phyloP scores from a whole-genome alignment of 1,140 invertebrate species.

The Glomeris maerens region DNA sequence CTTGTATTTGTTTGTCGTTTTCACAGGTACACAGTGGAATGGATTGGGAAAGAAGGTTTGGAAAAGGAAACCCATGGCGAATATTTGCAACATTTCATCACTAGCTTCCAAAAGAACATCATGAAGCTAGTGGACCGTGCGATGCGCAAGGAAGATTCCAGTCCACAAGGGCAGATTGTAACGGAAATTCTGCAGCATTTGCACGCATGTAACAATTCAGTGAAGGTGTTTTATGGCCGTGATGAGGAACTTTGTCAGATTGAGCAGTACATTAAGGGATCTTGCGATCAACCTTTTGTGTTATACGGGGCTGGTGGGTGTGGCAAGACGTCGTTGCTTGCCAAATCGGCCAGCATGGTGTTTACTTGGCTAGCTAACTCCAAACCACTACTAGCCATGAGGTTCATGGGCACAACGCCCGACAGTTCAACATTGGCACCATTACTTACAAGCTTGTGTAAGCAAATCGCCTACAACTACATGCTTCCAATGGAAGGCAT shows the following conservation, averaged over 20 bases:
- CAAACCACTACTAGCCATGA: constrained; percentile 70
- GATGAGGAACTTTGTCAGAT: constrained; percentile 72
- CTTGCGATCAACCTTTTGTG: constrained; percentile 72
- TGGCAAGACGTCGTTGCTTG: constrained; percentile 89
- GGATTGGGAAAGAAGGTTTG: constrained; percentile 89
- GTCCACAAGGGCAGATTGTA: constrained; percentile 81
- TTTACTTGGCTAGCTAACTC: constrained; percentile 29
- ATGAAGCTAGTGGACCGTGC: constrained; percentile 81
- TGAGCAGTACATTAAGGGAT: constrained; percentile 69
- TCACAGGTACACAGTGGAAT: constrained; percentile 81
- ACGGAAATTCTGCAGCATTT: constrained; percentile 93
- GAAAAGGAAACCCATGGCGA: constrained; percentile 83
- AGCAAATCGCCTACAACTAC: constrained; percentile 90
- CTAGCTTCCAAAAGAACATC: constrained; percentile 88
- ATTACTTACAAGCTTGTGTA: constrained; percentile 85
- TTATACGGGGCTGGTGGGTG: constrained; percentile 91
- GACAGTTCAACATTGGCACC: constrained; percentile 89
- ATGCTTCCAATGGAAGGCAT: constrained; percentile 83
- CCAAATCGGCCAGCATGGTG: constrained; percentile 71
- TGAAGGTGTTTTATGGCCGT: constrained; percentile 86
- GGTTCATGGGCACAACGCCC: constrained; percentile 92
- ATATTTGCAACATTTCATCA: constrained; percentile 88
- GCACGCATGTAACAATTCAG: constrained; percentile 92
- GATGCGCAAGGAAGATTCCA: constrained; percentile 89
- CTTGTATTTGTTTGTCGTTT: constrained; percentile 1